Evolutionary conservation across 2,113 vertebrate species (phyloP), one percentile per base, ranked within the genome.

Genomic region (Scytalopus superciliaris): DNA sequence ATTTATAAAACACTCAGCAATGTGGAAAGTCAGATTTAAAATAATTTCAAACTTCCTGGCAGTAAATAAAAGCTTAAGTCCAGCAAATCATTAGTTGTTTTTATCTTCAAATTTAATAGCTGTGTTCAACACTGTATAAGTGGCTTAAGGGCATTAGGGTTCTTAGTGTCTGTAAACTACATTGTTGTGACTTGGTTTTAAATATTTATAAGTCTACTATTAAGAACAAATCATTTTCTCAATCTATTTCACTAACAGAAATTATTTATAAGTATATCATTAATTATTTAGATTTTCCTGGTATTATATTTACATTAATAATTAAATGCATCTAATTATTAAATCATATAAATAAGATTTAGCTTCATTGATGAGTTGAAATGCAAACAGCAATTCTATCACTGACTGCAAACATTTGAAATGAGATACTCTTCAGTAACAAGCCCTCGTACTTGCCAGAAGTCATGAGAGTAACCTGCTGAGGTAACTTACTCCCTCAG

Each of bases 221-320:
- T 98, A 98, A 96, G 97, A 97, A 97, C 97, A 98, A 98, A 98
- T 98, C 42, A 98, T 97, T 98, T 98, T 97, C 97, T 97, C 97
- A 97, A 98, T 98, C 97, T 98, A 94, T 98, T 98, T 98, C 96
- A 94, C 95, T 94, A 97, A 81, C 93, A 98, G 97, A 98, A 98
- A 98, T 98, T 98, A 98, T 98, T 98, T 98, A 98, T 98, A 97
- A 98, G 97, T 95, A 62, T 78, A 94, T 96, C 89, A 96, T 98
- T 97, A 98, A 98, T 98, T 97, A 98, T 98, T 98, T 96, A 98
- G 50, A 86, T 97, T 97, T 97, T 97, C 97, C 97, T 98, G 96
- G 97, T 97, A 98, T 98, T 97, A 97, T 98, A 96, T 97, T 97
- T 98, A 94, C 90, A 98, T 98, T 97, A 98, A 98, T 98, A 98